Base-by-base conservation (phyloP, 2,113 vertebrate genomes). In the Eulemur macaco region DNA sequence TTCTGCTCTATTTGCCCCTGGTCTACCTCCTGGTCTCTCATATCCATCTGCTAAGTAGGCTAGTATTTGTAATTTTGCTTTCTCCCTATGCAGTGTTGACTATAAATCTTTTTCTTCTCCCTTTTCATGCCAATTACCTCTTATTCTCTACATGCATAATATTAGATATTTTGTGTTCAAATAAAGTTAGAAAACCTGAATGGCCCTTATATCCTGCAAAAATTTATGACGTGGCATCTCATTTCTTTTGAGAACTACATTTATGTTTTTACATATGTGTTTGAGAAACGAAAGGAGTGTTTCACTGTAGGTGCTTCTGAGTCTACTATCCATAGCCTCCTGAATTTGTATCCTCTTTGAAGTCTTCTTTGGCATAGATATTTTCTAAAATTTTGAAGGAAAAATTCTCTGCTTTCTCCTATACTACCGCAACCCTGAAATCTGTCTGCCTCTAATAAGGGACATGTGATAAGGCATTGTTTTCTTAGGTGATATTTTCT, bases 11-110 rank as follows among this genome's bases (percentile, higher is more conserved):
- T n/a, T n/a, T 64, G 20, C 14, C 25, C 52, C 58, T 68, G 5
- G 0, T 71, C 71, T 76, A 5, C 68, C 47, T 88, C 14, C 31
- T 31, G 27, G 14, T 54, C 9, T 42, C 81, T 86, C 73, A 83
- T 12, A 25, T 9, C n/a, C 77, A 78, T 73, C 11, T 66, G 27
- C 23, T 52, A 37, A 88, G 98, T 98, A 98, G 97, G 93, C 94
- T 97, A 97, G 74, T 98, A 7, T 98, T 97, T 98, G 97, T 98
- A 93, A 96, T 97, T 98, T 98, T 97, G 97, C 86, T 96, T 98
- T 94, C 97, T 97, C 98, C 80, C 56, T 96, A 58, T 91, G 69
- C n/a, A 78, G 56, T 92, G 50, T 96, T 98, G 91, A 92, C 90
- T 85, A 87, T 94, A 98, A 97, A 96, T 97, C 84, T 88, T 63